Evolutionary conservation across 1,140 invertebrate genomes (phyloP), one percentile per base, ranked within the genome.

Genomic region (Drosophila punjabiensis): DNA sequence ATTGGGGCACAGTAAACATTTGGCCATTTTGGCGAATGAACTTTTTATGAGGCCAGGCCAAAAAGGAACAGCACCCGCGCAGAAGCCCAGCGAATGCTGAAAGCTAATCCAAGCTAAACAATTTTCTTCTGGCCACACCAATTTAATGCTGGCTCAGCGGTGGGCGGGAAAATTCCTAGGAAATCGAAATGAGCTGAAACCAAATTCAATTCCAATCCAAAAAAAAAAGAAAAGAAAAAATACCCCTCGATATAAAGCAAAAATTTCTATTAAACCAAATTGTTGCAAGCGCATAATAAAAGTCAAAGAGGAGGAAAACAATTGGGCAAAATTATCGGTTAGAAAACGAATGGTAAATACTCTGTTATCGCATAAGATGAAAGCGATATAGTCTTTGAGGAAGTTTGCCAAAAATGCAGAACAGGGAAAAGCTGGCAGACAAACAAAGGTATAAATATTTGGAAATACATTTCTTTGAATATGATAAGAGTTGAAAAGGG

Each of bases 1-100:
- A 61, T 71, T 55, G 66, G 65, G 50, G 60, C 65, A 70, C 59
- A 71, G 70, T 74, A 60, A 80, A 81, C 78, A 81, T 81, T 83
- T 83, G 81, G 81, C 81, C 81, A 83, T 83, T 83, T 74, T 83
- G 77, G 69, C 80, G 81, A 84, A 84, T 84, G 81, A 84, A 84
- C 81, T 84, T 84, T 84, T 84, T 84, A 84, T 84, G 81, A 82
- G 81, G 59, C 74, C 66, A 67, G 53, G 52, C 65, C 37, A 52
- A 65, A 64, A 75, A 60, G 33, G 61, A 52, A 47, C 53, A 58
- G 20, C 35, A 39, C 14, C 14, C 43, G 30, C 35, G 39, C 50
- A 55, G 47, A 68, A 28, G 64, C 59, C 74, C 28, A 39, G 37
- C 75, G 20, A 63, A 45, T 52, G 52, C 39, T 30, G 41, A 56